These are phyloP conservation scores for Hippopotamyrus pictus DNA, from an alignment of 2,797 vertebrate genomes.

Conservation along the genomic window DNA sequence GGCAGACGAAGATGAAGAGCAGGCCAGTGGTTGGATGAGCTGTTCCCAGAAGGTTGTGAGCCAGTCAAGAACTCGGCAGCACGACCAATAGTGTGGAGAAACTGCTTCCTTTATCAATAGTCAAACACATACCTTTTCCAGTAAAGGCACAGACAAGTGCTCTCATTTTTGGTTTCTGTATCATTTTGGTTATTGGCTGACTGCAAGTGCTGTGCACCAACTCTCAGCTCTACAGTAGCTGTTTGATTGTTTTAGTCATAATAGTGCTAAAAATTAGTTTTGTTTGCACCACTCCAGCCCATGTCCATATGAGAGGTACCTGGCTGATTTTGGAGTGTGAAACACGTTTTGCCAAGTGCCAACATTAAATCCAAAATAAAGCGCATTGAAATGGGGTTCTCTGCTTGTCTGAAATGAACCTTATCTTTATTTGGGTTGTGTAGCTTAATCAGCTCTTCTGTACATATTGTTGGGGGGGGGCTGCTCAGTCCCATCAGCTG, in stretches of 20 bases:
- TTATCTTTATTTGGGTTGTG: not conserved
- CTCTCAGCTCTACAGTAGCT: not conserved
- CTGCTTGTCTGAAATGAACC: not conserved
- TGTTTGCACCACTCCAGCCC: not conserved
- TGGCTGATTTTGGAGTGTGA: not conserved
- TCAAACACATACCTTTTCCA: not conserved
- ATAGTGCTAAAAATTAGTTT: not conserved
- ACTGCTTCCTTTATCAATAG: not conserved
- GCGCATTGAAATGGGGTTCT: not conserved
- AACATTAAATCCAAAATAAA: not conserved
- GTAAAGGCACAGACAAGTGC: not conserved
- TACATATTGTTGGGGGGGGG: not conserved
- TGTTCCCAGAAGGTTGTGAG: not conserved
- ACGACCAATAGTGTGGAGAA: not conserved
- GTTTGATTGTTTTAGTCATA: not conserved
- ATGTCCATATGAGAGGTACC: not conserved
- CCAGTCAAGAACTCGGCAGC: not conserved
- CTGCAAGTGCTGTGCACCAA: not conserved
- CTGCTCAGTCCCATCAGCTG: not conserved
- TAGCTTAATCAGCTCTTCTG: not conserved
- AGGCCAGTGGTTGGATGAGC: not conserved
- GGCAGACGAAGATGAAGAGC: not conserved
- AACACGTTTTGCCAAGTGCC: not conserved
- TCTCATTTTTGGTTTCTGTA: not conserved
- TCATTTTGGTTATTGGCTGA: not conserved